These are phyloP conservation scores for Phyllotis vaccarum DNA, from an alignment of 2,797 vertebrate species.

Conservation along the genomic window DNA sequence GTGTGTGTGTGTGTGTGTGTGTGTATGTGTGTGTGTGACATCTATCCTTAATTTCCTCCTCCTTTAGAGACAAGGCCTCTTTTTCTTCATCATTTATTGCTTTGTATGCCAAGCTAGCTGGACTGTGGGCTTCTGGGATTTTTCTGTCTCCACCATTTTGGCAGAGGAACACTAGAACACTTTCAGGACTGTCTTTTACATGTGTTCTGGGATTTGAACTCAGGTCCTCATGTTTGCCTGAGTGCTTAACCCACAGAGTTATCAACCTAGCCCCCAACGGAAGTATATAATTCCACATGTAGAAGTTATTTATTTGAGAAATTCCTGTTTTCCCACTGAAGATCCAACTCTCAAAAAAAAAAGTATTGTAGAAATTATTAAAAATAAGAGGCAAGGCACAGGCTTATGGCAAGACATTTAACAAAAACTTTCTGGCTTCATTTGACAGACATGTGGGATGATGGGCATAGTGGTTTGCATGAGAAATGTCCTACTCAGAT, in stretches of 20 bases:
- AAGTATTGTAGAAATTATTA: background rate
- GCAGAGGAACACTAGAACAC: background rate
- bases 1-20: background rate
- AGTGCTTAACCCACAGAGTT: background rate
- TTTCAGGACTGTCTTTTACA: background rate
- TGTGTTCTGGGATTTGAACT: background rate
- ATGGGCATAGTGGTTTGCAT: background rate
- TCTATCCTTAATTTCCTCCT: background rate
- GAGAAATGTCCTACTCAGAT: background rate
- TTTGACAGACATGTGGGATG: background rate
- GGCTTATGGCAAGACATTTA: constrained; percentile 1
- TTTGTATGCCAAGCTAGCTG: background rate
- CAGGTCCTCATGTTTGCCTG: background rate
- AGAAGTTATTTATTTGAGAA: constrained; percentile 20
- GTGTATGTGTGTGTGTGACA: background rate
- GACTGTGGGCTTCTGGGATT: background rate
- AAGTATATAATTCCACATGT: background rate
- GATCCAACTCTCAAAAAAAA: constrained; percentile 36
- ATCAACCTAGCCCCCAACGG: background rate
- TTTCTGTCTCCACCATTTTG: background rate
- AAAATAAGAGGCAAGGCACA: constrained; percentile 27
- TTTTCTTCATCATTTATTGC: background rate
- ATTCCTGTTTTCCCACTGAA: background rate
- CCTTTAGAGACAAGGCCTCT: background rate
- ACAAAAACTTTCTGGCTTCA: background rate